Percentiles rank a stretch among this genome's conserved stretches.
Evolutionary conservation across 2,113 vertebrate genomes (phyloP).

Genomic region (Nothocercus julius): DNA sequence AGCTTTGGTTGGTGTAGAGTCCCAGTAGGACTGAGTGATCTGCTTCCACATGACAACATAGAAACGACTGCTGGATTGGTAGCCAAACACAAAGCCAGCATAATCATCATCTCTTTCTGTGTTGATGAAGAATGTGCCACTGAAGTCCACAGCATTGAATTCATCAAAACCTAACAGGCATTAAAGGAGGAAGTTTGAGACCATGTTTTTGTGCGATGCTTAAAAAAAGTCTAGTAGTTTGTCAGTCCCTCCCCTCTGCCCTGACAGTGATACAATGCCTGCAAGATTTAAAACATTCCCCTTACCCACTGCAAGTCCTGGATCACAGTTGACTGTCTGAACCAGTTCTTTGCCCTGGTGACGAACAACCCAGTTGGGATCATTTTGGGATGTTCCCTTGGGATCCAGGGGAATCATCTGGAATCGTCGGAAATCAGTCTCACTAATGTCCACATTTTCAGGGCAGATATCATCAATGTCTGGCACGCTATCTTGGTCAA

Average conservation of each 20-base stretch:
- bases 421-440: conserved; percentile 97
- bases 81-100: conserved; percentile 97
- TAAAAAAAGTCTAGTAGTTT: background rate
- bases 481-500: conserved; percentile 92
- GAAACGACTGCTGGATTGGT: conserved; percentile 97
- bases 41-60: conserved; percentile 99
- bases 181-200: background rate
- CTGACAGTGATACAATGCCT: background rate
- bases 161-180: conserved; percentile 88
- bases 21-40: conserved; percentile 98
- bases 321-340: conserved; percentile 98
- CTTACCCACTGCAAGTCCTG: conserved; percentile 96
- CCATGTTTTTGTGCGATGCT: background rate
- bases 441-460: conserved; percentile 94
- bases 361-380: conserved; percentile 98
- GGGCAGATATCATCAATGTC: conserved; percentile 97
- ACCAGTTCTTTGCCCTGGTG: conserved; percentile 98
- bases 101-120: conserved; percentile 98
- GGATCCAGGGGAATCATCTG: conserved; percentile 99
- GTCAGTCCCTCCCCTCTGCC: background rate
- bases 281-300: background rate
- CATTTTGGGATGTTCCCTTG: conserved; percentile 96
- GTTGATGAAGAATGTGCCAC: conserved; percentile 98
- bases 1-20: conserved; percentile 90
- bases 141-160: conserved; percentile 98